Conservation (phyloP, 2,113 vertebrate species). For the Donacobius atricapilla region DNA sequence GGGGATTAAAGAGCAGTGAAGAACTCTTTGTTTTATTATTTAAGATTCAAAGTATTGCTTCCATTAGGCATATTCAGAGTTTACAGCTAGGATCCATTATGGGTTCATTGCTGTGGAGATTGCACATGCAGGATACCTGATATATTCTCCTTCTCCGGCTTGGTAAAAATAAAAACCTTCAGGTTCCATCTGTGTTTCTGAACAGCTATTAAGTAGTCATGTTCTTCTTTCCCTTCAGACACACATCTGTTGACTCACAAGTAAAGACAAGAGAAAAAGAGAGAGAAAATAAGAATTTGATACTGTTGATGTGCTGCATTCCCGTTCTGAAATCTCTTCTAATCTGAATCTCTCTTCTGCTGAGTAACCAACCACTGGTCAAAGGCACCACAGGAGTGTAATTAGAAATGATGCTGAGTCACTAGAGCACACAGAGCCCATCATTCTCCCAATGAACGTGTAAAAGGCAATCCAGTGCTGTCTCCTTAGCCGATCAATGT, state of each 20-base stretch:
- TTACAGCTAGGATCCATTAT: slow-evolving; percentile 24
- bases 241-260: not conserved
- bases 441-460: not conserved
- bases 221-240: not conserved
- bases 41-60: slow-evolving; percentile 62
- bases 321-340: not conserved
- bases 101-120: not conserved
- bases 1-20: slow-evolving; percentile 51
- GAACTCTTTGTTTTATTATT: slow-evolving; percentile 62
- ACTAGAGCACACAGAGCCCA: not conserved
- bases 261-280: not conserved
- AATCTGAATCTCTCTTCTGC: not conserved
- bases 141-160: not conserved
- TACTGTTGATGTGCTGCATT: not conserved
- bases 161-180: slow-evolving; percentile 14
- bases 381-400: not conserved
- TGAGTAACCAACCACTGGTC: not conserved
- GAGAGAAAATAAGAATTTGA: not conserved
- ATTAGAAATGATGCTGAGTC: not conserved
- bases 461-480: not conserved
- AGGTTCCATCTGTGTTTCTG: not conserved
- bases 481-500: not conserved
- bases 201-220: slow-evolving; percentile 22
- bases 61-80: slow-evolving; percentile 27
- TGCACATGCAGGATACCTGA: not conserved